Base-by-base conservation (phyloP, 2,888 invertebrate genomes). In the Bhutanitis thaidina region DNA sequence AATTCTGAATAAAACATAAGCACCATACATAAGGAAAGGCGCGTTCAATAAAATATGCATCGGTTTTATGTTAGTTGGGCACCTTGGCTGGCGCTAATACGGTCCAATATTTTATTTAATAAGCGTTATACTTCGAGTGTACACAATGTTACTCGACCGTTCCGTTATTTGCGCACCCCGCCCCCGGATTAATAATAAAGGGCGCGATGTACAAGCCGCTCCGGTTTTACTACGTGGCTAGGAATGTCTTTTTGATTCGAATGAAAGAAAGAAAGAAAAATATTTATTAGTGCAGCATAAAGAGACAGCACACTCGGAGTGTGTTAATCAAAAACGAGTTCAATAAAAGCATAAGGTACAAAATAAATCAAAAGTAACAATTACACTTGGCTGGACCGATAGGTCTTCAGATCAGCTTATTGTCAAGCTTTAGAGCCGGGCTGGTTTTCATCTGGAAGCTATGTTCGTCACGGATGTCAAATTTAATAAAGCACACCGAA, bases 1-100 rank as follows among this genome's bases (percentile, higher is more conserved):
- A 69, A 71, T 60, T 60, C 68, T 88, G 85, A 87, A 88, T 88
- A 86, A 88, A 82, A 80, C 72, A 88, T 84, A n/a, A n/a, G n/a
- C n/a, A n/a, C n/a, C n/a, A n/a, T n/a, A n/a, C n/a, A n/a, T n/a
- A 66, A 77, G 70, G 64, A 70, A 75, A 72, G 74, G 77, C 79
- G 81, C 76, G 78, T 76, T 69, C 71, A 76, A 80, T 88, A 79
- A 87, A 88, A 82, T 87, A 88, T 88, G 83, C 79, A 88, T 74
- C 75, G 82, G 82, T 85, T 85, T 86, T 84, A 81, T 86, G 79
- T 85, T 82, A 84, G 74, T 87, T 80, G 77, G 74, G 74, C 82
- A 82, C 83, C 84, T 84, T 73, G 64, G 65, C 65, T 72, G 61
- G 60, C 67, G 64, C 77, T 82, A 77, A 84, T 80, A 77, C 70